phyloP scores from a whole-genome alignment of 2,888 invertebrate genomes.

The Lithophane semibrunnea region DNA sequence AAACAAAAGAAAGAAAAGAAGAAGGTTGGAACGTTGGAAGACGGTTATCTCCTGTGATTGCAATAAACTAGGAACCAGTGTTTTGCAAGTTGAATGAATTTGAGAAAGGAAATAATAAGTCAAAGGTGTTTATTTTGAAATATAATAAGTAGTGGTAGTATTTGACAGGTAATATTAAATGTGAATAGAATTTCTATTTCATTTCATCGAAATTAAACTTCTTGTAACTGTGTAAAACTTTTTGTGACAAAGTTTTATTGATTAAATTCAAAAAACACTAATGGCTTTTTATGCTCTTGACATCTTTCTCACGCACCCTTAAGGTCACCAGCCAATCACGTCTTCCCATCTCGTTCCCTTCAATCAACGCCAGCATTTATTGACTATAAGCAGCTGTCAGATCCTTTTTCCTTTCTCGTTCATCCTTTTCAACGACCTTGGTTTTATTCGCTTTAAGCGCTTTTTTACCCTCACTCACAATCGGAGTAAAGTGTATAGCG shows the following conservation, averaged over 20 bases:
- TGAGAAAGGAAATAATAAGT: neutral
- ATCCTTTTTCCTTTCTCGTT: slow-evolving; percentile 37
- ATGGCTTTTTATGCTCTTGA: neutral
- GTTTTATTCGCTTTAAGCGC: slow-evolving; percentile 50
- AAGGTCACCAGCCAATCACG: slow-evolving; percentile 33
- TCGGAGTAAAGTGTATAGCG: slow-evolving; percentile 41
- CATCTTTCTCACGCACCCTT: neutral
- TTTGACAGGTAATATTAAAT: too few relatives aligned
- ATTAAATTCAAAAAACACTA: neutral
- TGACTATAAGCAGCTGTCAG: slow-evolving; percentile 51
- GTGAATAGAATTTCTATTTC: too few relatives aligned
- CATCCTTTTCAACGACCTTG: slow-evolving; percentile 47
- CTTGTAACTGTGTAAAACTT: too few relatives aligned
- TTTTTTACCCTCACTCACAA: slow-evolving; percentile 41
- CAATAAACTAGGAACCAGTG: neutral
- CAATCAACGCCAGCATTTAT: slow-evolving; percentile 51
- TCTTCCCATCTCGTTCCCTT: slow-evolving; percentile 40
- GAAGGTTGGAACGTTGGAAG: too few relatives aligned
- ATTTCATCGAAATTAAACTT: too few relatives aligned
- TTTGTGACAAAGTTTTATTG: too few relatives aligned
- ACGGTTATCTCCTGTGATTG: slow-evolving; percentile 28
- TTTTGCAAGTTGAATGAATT: neutral
- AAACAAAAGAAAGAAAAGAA: too few relatives aligned
- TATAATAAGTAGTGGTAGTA: too few relatives aligned
- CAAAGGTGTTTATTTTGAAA: too few relatives aligned